A percentile compares a stretch with the other conserved stretches of the same genome.
Evolutionary conservation across 2,888 invertebrate genomes (phyloP).

Genomic region (Abrostola triplasia): DNA sequence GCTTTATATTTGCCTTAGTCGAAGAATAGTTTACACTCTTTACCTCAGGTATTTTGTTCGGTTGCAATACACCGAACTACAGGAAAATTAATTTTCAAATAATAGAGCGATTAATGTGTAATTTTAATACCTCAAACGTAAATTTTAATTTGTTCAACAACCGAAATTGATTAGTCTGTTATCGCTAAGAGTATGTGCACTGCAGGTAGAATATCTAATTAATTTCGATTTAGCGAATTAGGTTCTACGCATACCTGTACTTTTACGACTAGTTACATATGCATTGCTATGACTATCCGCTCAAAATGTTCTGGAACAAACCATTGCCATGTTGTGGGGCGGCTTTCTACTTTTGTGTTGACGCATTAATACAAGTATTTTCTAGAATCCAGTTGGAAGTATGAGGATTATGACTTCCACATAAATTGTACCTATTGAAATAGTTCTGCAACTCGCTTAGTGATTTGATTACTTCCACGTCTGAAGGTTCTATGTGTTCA

Average conservation of each 20-base stretch:
- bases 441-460: not conserved
- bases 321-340: conserved; percentile 11
- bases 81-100: conserved; percentile 3
- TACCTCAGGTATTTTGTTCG: not conserved
- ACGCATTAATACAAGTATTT: conserved; percentile 24
- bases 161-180: conserved; percentile 27
- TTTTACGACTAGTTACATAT: conserved; percentile 2
- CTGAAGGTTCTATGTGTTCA: conserved; percentile 8
- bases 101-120: conserved; percentile 20
- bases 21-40: too few relatives aligned
- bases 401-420: conserved; percentile 10
- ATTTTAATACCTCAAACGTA: conserved; percentile 17
- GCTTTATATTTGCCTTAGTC: too few relatives aligned
- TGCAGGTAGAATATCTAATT: conserved; percentile 9
- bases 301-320: conserved; percentile 44
- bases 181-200: conserved; percentile 18
- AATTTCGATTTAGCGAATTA: conserved; percentile 17
- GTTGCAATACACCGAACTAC: not conserved
- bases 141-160: conserved; percentile 36
- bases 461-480: conserved; percentile 3
- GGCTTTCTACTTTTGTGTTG: conserved; percentile 43
- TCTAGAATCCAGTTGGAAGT: conserved; percentile 12
- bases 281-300: conserved; percentile 13
- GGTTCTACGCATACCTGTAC: conserved; percentile 7
- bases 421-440: not conserved